Evolutionary conservation across 1,140 invertebrate species (phyloP).

Genomic region (Habropoda laboriosa): DNA sequence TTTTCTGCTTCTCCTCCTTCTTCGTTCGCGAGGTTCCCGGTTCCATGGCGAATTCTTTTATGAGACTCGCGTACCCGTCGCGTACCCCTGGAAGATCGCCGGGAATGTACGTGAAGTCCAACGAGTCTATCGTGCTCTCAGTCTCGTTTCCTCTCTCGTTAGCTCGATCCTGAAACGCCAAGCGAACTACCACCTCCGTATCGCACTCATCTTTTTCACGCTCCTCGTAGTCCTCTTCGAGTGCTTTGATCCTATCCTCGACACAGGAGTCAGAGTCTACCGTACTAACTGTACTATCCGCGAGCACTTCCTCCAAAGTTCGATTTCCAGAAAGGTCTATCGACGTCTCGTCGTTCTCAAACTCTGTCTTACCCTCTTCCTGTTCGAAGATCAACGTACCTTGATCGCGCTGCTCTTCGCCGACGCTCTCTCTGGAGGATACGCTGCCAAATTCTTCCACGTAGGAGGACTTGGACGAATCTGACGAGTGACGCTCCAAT

Average conservation of each 20-base stretch:
- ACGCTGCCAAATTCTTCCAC: conserved; percentile 75
- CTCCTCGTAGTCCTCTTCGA: conserved; percentile 68
- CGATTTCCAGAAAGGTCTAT: conserved; percentile 6
- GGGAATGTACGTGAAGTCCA: neutral
- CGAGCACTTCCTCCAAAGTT: conserved; percentile 46
- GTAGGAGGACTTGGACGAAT: conserved; percentile 77
- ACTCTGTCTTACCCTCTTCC: neutral
- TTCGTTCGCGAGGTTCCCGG: conserved; percentile 55
- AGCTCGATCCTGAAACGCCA: no score
- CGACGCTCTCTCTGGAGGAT: conserved; percentile 72
- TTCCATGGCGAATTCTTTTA: conserved; percentile 76
- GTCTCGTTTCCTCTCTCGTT: no score
- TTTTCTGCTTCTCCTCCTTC: conserved; percentile 78
- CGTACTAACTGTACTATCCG: conserved; percentile 69
- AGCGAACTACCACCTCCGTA: neutral
- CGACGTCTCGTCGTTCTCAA: neutral
- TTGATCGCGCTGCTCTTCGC: conserved; percentile 44
- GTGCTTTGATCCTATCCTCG: conserved; percentile 71
- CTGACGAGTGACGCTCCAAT: conserved; percentile 71
- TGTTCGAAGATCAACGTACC: neutral
- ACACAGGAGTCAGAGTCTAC: conserved; percentile 75
- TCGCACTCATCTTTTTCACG: neutral
- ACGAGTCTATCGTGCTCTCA: conserved; percentile 7
- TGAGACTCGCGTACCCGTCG: conserved; percentile 77
- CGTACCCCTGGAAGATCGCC: neutral